Base-by-base conservation (phyloP, 2,888 invertebrate species). In the Eilema caniola region DNA sequence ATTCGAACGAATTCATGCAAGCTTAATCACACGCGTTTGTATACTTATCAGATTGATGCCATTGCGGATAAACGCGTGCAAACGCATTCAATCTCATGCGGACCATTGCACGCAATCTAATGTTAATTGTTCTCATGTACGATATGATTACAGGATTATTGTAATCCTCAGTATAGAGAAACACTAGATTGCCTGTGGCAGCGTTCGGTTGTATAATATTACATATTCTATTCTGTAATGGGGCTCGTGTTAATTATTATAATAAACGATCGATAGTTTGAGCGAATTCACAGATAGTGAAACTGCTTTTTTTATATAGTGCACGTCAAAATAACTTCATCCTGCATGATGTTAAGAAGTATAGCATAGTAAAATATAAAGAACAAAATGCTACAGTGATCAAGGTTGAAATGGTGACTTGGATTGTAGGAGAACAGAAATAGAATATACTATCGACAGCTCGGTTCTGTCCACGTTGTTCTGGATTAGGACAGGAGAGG, bases 1-100 rank as follows among this genome's bases (percentile, higher is more conserved):
- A 62, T 72, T 70, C 69, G 62, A 66, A 71, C 67, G 72, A 69
- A 81, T 81, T 71, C 72, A 81, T 79, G 73, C 67, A 59, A 66
- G 23, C 12, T 69, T 72, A 81, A 76, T 81, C 71, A 77, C 65
- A 71, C 11, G 72, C 57, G 61, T 62, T 70, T 70, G 37, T 69
- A 65, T 72, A n/a, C n/a, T n/a, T n/a, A 73, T 73, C 71, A 20
- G 62, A 56, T 41, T 24, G 62, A 70, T 31, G 66, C 24, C 31
- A 69, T 47, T 69, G 64, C 31, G 23, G 33, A 20, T 24, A 64
- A 68, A 69, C 23, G 64, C 64, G 31, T 63, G 37, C 56, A 67
- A 47, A 62, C 67, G 25, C 41, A 24, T 25, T 25, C 63, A 53
- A 64, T 64, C 20, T 20, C 47, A 2, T 53, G 28, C 65, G 47